Evolutionary conservation across 2,888 invertebrate genomes (phyloP), one percentile per base, ranked within the genome.

Genomic region (Pristionchus arcanus): DNA sequence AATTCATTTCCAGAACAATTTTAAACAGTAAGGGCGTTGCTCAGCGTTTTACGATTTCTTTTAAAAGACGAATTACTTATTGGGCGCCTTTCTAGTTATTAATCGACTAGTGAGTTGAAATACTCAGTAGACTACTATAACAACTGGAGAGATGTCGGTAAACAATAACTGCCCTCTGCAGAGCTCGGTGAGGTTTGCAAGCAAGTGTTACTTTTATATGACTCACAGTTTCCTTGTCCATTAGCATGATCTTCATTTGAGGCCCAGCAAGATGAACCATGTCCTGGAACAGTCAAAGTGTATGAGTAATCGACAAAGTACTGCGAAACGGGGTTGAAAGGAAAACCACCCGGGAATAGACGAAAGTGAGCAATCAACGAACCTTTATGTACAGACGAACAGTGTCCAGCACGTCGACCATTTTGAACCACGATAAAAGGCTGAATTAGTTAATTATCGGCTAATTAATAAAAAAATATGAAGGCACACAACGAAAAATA

Each of bases 181-280:
- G 31, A 77, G 15, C n/a, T n/a, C n/a, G n/a, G n/a, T n/a, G n/a
- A n/a, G n/a, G n/a, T n/a, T n/a, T n/a, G 31, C 4, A n/a, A 28
- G 25, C 37, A 37, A 74, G 37, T 34, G 5, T 31, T 5, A 37
- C 0, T 19, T 16, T 21, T 25, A 28, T 53, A 81, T 25, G n/a
- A 94, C 96, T 95, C 95, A 98, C 98, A 91, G 99, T 99, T 96
- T 99, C 98, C 96, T 97, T 98, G 96, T 99, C 99, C 97, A 99
- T 97, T 85, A 99, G 96, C 92, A 99, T 97, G 74, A 98, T 97
- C 97, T 99, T 99, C 98, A 99, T 99, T 87, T 99, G 99, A 1
- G 98, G 98, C 3, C 99, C 99, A 95, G 98, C 97, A 95, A 98
- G 98, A 92, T 98, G 97, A 11, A 98, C 98, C 98, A 99, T 99